These are phyloP conservation scores for Todiramphus saurophagus DNA, from an alignment of 2,113 vertebrate species.

Conservation along the genomic window DNA sequence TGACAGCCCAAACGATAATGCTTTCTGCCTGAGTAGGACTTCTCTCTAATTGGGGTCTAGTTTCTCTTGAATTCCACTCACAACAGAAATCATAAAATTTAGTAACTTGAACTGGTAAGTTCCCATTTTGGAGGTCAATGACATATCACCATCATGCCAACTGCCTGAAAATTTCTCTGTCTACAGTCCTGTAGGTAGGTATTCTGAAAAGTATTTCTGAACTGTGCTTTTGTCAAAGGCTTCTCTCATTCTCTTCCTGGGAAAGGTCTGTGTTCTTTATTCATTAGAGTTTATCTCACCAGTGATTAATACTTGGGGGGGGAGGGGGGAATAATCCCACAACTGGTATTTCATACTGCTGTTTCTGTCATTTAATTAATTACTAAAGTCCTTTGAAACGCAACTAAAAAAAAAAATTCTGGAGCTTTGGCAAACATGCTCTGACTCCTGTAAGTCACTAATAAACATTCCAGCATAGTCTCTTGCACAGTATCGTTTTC, in stretches of 20 bases:
- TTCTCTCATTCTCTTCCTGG: not conserved
- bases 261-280: not conserved
- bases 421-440: not conserved
- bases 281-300: not conserved
- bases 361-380: not conserved
- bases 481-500: not conserved
- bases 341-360: not conserved
- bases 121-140: not conserved
- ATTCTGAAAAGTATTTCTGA: not conserved
- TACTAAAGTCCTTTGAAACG: not conserved
- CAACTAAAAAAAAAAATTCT: not conserved
- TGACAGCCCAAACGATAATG: not conserved
- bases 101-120: not conserved
- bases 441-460: not conserved
- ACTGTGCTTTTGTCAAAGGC: not conserved
- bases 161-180: constrained; percentile 14
- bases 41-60: not conserved
- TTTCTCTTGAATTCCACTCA: constrained; percentile 24
- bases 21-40: not conserved
- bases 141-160: not conserved
- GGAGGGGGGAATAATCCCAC: not conserved
- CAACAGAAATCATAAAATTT: not conserved
- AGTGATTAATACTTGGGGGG: not conserved
- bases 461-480: not conserved
- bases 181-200: not conserved